Evolutionary conservation across 2,888 invertebrate species (phyloP).

Genomic region (Sturmia bella): DNA sequence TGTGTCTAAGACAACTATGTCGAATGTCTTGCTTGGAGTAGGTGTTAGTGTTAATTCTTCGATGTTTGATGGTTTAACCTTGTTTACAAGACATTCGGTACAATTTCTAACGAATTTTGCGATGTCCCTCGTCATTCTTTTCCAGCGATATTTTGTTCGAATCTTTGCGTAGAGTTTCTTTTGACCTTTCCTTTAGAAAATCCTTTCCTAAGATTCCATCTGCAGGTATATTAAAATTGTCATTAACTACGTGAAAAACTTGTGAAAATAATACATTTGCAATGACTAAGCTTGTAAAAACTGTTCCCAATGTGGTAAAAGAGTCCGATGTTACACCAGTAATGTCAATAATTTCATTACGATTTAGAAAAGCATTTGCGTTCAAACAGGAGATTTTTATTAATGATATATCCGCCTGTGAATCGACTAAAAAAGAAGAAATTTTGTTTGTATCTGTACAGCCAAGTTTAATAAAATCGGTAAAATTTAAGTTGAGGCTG

Average conservation of each 20-base stretch:
- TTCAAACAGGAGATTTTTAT: background rate
- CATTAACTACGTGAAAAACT: constrained; percentile 1
- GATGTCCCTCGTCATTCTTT: too few species aligned
- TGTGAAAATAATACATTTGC: background rate
- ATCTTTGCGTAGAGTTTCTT: too few species aligned
- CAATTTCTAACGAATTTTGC: too few species aligned
- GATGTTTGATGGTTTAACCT: too few species aligned
- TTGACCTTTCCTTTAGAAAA: too few species aligned
- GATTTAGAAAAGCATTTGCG: background rate
- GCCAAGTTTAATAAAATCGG: background rate
- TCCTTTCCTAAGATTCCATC: background rate
- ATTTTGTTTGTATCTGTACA: background rate
- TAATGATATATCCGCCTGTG: background rate
- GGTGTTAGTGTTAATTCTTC: too few species aligned
- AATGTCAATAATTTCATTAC: background rate
- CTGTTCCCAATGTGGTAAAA: background rate
- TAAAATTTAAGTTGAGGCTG: background rate
- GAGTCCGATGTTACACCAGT: background rate
- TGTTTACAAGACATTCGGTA: too few species aligned
- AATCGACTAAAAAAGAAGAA: background rate
- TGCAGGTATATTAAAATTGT: constrained; percentile 10
- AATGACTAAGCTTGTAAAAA: background rate
- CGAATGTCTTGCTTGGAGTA: too few species aligned
- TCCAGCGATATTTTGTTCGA: too few species aligned
- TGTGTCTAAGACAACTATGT: too few species aligned